Evolutionary conservation across 2,113 vertebrate genomes (phyloP).

Genomic region (Pipa parva): DNA sequence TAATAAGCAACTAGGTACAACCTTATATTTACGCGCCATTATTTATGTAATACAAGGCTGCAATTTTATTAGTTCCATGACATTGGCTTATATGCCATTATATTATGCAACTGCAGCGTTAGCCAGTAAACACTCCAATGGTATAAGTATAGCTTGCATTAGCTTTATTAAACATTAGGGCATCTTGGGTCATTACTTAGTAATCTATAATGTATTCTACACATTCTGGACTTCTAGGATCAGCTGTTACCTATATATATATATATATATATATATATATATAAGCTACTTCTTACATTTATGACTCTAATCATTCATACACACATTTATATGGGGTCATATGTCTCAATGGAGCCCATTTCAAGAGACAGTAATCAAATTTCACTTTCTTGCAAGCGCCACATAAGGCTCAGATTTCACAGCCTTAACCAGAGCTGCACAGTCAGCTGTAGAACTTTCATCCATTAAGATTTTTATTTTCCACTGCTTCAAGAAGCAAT

Average conservation of each 20-base stretch:
- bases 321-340: neutral
- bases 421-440: conserved; percentile 4
- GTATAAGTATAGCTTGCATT: too few species aligned
- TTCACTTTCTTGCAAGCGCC: neutral
- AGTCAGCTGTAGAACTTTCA: conserved; percentile 4
- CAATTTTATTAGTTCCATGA: too few species aligned
- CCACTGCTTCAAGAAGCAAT: neutral
- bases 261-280: neutral
- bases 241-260: neutral
- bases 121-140: too few species aligned
- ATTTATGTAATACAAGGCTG: too few species aligned
- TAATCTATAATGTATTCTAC: neutral
- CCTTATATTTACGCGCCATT: too few species aligned
- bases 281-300: neutral
- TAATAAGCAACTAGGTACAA: too few species aligned
- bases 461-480: neutral
- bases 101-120: too few species aligned
- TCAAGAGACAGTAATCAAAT: neutral
- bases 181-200: neutral
- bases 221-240: neutral
- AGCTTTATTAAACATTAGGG: neutral
- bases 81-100: too few species aligned
- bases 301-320: neutral
- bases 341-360: neutral
- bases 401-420: conserved; percentile 1